Evolutionary conservation across 2,888 invertebrate species (phyloP), one percentile per base, ranked within the genome.

Genomic region (Sarcophaga subvicina): DNA sequence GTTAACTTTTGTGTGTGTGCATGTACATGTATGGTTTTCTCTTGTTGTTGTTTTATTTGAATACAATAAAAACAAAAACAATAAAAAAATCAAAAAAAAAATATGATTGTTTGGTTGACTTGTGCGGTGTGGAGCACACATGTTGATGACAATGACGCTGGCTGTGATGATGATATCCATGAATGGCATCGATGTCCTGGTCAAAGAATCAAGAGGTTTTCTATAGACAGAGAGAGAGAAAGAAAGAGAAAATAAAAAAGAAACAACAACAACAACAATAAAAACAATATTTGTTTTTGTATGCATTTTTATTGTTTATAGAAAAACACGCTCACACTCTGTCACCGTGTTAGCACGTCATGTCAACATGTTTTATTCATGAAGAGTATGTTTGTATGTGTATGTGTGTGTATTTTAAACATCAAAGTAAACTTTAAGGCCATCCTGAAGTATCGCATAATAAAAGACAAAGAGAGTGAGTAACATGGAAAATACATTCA

Each of bases 321-420:
- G 66, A 45, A 80, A 27, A 11, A 76, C 64, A 17, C 37, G 4
- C 47, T 22, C 49, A 63, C 11, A 60, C 20, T 73, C 63, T 12
- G 22, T 62, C 60, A 54, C 45, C 25, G 37, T 4, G 10, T 37
- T 59, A 6, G n/a, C 20, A 49, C 17, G 47, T 2, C 45, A 54
- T 54, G 64, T 47, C 49, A 60, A 71, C 72, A 86, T 86, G 83
- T 86, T 86, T 86, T 86, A 86, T 86, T 86, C 80, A 86, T 86
- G 72, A 73, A 37, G 8, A 10, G 37, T 37, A 0, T 37, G 1
- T 37, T 8, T 10, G 37, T 37, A 73, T 60, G 37, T 73, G 14
- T 20, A 11, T n/a, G 20, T 62, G 62, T 62, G 67, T 72, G 37
- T 37, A 10, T 69, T 47, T 69, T 27, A 17, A 73, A 86, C 77